Base-by-base conservation (phyloP, 2,888 invertebrate genomes). In the Serrognathus titanus region DNA sequence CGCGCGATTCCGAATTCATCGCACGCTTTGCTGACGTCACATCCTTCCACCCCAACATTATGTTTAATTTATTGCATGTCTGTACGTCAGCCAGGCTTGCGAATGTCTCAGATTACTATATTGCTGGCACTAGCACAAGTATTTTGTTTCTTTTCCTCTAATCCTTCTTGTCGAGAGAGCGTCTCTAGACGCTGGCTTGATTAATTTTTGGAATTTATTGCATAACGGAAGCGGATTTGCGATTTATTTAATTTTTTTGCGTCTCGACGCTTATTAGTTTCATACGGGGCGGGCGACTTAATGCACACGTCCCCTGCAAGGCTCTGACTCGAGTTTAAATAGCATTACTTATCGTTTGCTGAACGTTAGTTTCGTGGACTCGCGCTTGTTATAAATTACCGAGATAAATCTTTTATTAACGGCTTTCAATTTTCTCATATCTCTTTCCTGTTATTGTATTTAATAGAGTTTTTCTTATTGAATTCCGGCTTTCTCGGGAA, bases 51-150 rank as follows among this genome's bases (percentile, higher is more conserved):
- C 63, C 61, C 60, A 65, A 68, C 69, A 66, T 70, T 70, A 69
- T 69, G 69, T 69, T 68, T 70, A 71, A 71, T 71, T 71, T 71
- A 71, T 71, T 60, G 70, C 66, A 64, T 69, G 69, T 67, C 68
- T 68, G 67, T 68, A 66, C 64, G 67, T 66, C 67, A 63, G 66
- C 62, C 64, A 62, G 63, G 55, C 65, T 54, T 57, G 57, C 59
- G 60, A 57, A 55, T 59, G 58, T 59, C 58, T 60, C 62, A 59
- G 57, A 59, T 59, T 59, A 61, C 59, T 52, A 59, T 48, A 41
- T 13, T 55, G 49, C 58, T 62, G 62, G 62, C 62, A 62, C 60
- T 59, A 61, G 57, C 50, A 49, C 56, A 58, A 62, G 46, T 45
- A 59, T 61, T 59, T 61, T 59, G 56, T 59, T 60, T 55, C 50